These are phyloP conservation scores for Peromyscus attwateri DNA, from an alignment of 2,797 vertebrate species.

Conservation along the genomic window DNA sequence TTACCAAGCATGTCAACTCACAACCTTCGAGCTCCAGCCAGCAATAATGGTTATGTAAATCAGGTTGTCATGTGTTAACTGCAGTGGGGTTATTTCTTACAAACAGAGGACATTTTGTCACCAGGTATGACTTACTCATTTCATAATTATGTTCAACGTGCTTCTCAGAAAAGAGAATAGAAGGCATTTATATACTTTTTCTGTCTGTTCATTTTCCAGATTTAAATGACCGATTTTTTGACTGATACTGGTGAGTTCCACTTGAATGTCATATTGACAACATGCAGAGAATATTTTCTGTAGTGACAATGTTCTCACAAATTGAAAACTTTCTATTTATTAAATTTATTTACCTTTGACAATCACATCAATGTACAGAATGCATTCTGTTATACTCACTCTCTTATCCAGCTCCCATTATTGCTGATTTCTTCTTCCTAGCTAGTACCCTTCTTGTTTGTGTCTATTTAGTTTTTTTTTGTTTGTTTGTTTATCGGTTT, in stretches of 20 bases:
- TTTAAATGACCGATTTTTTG: conserved; percentile 67
- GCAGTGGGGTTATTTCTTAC: conserved; percentile 40
- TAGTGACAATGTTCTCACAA: conserved; percentile 29
- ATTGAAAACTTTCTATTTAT: conserved; percentile 29
- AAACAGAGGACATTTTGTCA: conserved; percentile 50
- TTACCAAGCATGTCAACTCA: conserved; percentile 71
- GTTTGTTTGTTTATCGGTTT: background rate
- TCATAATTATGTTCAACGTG: conserved; percentile 40
- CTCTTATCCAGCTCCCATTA: background rate
- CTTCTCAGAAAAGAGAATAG: conserved; percentile 49
- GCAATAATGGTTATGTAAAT: conserved; percentile 48
- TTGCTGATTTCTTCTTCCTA: background rate
- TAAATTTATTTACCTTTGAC: background rate
- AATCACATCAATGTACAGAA: background rate
- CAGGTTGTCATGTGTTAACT: conserved; percentile 35
- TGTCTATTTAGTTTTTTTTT: background rate
- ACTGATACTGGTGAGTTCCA: conserved; percentile 46
- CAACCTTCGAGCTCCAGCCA: conserved; percentile 51
- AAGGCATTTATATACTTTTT: background rate
- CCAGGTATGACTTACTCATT: background rate
- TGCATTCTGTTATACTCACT: background rate
- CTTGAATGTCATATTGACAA: conserved; percentile 28
- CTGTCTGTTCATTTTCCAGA: conserved; percentile 26
- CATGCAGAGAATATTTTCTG: conserved; percentile 15
- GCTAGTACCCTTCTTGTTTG: background rate